Conservation (phyloP, 2,888 invertebrate genomes). For the Troglohyphantes excavatus region DNA sequence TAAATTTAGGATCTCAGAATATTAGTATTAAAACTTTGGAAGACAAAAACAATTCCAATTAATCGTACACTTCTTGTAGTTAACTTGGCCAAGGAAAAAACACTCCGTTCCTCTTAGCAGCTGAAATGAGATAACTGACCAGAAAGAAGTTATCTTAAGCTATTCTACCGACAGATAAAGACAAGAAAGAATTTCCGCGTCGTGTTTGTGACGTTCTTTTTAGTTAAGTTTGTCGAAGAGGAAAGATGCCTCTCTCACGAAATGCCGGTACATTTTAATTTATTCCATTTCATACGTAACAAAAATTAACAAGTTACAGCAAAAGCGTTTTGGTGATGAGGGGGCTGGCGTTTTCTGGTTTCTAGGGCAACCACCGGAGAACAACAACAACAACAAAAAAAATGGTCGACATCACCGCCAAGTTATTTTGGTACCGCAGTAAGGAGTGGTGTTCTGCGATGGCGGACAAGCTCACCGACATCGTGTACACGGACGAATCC, state of each 20-base stretch:
- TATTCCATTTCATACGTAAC: too few species aligned
- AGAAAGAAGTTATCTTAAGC: not conserved
- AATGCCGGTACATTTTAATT: too few species aligned
- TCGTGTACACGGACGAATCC: conserved; percentile 70
- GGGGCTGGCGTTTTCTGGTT: conserved; percentile 47
- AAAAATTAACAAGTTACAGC: too few species aligned
- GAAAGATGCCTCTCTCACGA: not conserved
- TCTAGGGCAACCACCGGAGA: conserved; percentile 65
- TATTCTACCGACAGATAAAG: not conserved
- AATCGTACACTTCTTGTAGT: not conserved
- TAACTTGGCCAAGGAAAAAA: not conserved
- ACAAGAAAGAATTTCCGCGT: not conserved
- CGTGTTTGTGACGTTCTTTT: not conserved
- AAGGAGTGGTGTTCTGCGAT: conserved; percentile 71
- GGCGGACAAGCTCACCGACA: conserved; percentile 75
- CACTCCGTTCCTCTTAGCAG: not conserved
- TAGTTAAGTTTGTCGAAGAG: not conserved
- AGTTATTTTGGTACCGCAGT: conserved; percentile 77
- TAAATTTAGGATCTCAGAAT: too few species aligned
- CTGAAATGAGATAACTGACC: not conserved
- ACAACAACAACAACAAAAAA: conserved; percentile 53
- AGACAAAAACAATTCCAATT: not conserved
- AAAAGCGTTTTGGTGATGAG: conserved; percentile 1
- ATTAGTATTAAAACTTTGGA: not conserved
- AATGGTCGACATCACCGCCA: conserved; percentile 75